Conservation (phyloP, 2,888 invertebrate genomes). For the Stegana nigrithorax region DNA sequence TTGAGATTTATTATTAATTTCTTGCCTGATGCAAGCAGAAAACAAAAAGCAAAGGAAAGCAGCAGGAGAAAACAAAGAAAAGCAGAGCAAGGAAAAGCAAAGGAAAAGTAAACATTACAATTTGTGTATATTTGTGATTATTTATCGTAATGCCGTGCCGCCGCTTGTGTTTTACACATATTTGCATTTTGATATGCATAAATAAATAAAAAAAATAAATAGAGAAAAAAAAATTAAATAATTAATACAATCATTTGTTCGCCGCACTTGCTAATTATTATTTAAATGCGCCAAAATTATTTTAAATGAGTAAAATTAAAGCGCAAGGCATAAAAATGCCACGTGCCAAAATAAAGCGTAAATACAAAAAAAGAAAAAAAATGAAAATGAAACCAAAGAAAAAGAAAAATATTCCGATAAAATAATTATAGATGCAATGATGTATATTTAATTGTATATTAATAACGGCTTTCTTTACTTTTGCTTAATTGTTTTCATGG, state of each 20-base stretch:
- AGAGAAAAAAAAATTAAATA: not conserved
- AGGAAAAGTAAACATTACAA: too few relatives aligned
- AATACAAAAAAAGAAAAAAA: too few relatives aligned
- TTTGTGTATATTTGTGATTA: too few relatives aligned
- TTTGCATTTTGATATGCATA: conserved; percentile 51
- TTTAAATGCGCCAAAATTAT: conserved; percentile 47
- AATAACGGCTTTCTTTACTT: conserved; percentile 22
- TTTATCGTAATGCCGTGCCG: conserved; percentile 50
- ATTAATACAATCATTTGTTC: conserved; percentile 20
- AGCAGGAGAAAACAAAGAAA: not conserved
- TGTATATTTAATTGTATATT: too few relatives aligned
- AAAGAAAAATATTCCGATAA: too few relatives aligned
- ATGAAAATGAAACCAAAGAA: too few relatives aligned
- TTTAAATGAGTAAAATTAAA: conserved; percentile 34
- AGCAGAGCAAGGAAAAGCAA: too few relatives aligned
- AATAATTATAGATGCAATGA: too few relatives aligned
- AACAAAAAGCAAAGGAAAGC: not conserved
- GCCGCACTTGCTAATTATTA: conserved; percentile 35
- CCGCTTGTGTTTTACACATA: conserved; percentile 30
- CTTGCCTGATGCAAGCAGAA: conserved; percentile 25
- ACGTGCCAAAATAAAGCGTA: too few relatives aligned
- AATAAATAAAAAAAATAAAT: too few relatives aligned
- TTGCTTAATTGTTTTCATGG: too few relatives aligned
- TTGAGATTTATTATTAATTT: conserved; percentile 63
- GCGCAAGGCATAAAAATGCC: conserved; percentile 1